phyloP scores from a whole-genome alignment of 2,113 vertebrate species.

The Nibea coibor region DNA sequence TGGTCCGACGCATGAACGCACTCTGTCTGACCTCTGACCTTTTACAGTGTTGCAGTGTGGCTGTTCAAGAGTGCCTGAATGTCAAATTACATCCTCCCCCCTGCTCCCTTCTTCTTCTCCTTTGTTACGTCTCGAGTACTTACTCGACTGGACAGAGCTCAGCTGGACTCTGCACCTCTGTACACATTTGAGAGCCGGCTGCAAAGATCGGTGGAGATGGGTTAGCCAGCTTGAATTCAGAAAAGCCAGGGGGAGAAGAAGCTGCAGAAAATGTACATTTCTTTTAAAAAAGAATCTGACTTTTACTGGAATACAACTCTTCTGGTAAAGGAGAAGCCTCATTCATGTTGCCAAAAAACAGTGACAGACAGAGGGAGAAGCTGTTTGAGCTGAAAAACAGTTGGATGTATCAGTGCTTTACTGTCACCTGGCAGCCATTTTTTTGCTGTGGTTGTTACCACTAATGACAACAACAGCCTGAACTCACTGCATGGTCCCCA shows the following conservation, averaged over 20 bases:
- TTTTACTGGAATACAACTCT: slow-evolving; percentile 30
- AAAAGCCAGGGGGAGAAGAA: slow-evolving; percentile 28
- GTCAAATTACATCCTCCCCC: slow-evolving; percentile 32
- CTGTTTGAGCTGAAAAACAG: slow-evolving; percentile 43
- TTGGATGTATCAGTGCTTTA: slow-evolving; percentile 65
- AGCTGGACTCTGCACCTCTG: slow-evolving; percentile 41
- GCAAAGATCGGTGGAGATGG: neutral
- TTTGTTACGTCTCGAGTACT: slow-evolving; percentile 50
- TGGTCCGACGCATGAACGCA: slow-evolving; percentile 67
- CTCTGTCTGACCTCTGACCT: slow-evolving; percentile 66
- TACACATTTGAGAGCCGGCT: slow-evolving; percentile 15
- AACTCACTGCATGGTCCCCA: slow-evolving; percentile 76
- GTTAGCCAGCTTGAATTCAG: slow-evolving; percentile 38
- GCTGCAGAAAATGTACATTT: slow-evolving; percentile 47
- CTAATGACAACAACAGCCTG: slow-evolving; percentile 61
- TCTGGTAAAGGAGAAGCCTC: slow-evolving; percentile 47
- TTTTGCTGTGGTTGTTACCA: slow-evolving; percentile 61
- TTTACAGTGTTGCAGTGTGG: slow-evolving; percentile 72
- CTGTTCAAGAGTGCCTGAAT: slow-evolving; percentile 75
- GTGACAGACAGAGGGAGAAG: slow-evolving; percentile 34
- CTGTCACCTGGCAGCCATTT: slow-evolving; percentile 65
- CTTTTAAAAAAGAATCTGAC: slow-evolving; percentile 24
- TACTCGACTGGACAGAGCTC: slow-evolving; percentile 30
- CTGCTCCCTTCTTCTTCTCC: slow-evolving; percentile 6
- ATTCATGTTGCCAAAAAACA: slow-evolving; percentile 56